Evolutionary conservation across 2,797 vertebrate species (phyloP), one percentile per base, ranked within the genome.

Genomic region (Apogon hyalosoma): DNA sequence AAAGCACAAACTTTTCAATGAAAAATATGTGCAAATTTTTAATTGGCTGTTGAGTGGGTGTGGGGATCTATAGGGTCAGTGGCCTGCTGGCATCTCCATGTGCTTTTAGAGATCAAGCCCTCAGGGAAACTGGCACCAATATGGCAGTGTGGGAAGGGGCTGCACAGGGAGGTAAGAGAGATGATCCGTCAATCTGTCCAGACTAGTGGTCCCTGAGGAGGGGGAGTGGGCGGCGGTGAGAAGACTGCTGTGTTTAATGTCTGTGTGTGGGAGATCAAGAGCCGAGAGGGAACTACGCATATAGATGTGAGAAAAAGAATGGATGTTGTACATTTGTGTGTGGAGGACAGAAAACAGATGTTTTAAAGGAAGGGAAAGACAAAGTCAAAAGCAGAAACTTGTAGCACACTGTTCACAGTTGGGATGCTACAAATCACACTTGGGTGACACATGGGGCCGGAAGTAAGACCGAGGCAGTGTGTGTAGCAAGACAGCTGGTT

Each of bases 401-500:
- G 2, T 7, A 42, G 45, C 18, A 41, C 33, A 18, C 62, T 59
- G 70, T 28, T 13, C 49, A 83, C 87, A 88, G 87, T 84, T 87
- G 89, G 75, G 77, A 77, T 40, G 54, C 75, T 63, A 81, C 88
- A 91, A 89, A 92, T 93, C 87, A 90, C 86, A 83, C 77, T 42
- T 1, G 19, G 56, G 85, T 78, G 79, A 88, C 82, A 85, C 66
- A 42, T 68, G 36, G 57, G 75, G 54, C 78, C 64, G 70, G 75
- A 80, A 87, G 85, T 75, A 36, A 38, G 56, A 41, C 62, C 15
- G 7, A 57, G 73, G 58, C 71, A 72, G 77, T 55, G 62, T 73
- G 62, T 68, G 81, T 10, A 77, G 67, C 52, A 46, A 69, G 86
- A 92, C 92, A 94, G 93, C 93, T 94, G 93, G 80, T 83, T 79